Conservation (phyloP, 2,113 vertebrate genomes). For the Chrysochloris asiatica region DNA sequence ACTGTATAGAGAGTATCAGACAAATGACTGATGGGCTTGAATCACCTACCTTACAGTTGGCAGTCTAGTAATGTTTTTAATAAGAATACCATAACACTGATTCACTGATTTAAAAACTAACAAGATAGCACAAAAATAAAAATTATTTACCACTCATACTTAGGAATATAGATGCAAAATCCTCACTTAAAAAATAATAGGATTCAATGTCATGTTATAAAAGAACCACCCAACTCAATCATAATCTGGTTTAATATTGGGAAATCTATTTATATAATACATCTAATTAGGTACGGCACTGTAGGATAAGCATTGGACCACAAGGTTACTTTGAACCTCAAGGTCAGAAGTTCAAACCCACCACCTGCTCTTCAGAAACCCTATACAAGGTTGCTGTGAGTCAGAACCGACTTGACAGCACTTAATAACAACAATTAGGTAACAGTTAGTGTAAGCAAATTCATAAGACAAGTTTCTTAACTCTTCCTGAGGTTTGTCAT, state of each 20-base stretch:
- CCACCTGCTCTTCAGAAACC: too few relatives aligned
- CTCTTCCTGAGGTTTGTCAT: neutral
- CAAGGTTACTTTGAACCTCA: too few relatives aligned
- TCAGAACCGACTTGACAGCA: too few relatives aligned
- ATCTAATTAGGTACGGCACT: neutral
- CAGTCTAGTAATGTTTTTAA: too few relatives aligned
- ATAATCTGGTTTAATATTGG: conserved; percentile 7
- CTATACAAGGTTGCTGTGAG: too few relatives aligned
- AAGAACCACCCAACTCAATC: neutral
- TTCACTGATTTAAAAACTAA: neutral
- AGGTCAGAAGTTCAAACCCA: too few relatives aligned
- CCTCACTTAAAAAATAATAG: conserved; percentile 4
- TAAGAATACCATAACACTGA: neutral
- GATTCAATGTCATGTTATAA: neutral
- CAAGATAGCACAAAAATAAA: neutral
- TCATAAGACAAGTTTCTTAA: neutral
- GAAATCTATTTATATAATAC: neutral
- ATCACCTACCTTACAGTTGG: too few relatives aligned
- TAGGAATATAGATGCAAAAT: neutral
- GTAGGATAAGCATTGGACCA: too few relatives aligned
- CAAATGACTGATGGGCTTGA: neutral
- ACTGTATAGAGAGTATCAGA: too few relatives aligned
- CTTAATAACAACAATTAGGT: too few relatives aligned
- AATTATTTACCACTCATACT: neutral
- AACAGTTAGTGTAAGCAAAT: neutral